Evolutionary conservation across 2,797 vertebrate genomes (phyloP).

Genomic region (Gymnodraco acuticeps): DNA sequence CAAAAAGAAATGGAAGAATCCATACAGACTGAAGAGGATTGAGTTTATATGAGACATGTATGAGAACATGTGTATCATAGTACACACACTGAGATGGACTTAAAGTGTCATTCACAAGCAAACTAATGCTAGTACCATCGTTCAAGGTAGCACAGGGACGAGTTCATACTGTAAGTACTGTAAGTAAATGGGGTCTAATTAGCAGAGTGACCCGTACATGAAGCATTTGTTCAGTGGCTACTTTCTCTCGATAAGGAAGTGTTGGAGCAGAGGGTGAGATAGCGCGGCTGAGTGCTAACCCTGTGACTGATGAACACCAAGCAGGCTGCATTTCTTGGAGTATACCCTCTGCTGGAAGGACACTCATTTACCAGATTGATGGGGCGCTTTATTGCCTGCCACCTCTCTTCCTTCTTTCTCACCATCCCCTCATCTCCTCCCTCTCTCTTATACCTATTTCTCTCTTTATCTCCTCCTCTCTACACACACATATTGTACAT

Average conservation of each 20-base stretch:
- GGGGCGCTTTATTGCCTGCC: constrained; percentile 79
- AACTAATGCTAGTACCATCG: constrained; percentile 5
- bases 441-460: constrained; percentile 62
- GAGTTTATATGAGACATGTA: background rate
- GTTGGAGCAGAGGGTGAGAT: constrained; percentile 43
- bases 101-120: background rate
- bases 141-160: constrained; percentile 7
- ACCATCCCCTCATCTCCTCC: constrained; percentile 60
- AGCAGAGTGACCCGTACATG: constrained; percentile 36
- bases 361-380: constrained; percentile 83
- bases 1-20: background rate
- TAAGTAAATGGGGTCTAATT: constrained; percentile 50
- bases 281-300: constrained; percentile 48
- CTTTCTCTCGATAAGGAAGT: constrained; percentile 42
- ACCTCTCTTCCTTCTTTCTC: constrained; percentile 64
- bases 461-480: constrained; percentile 61
- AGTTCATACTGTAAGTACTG: constrained; percentile 30
- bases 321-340: constrained; percentile 58
- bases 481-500: constrained; percentile 51
- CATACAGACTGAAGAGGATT: background rate
- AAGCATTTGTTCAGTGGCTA: constrained; percentile 46
- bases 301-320: constrained; percentile 71
- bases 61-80: constrained; percentile 3
- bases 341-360: constrained; percentile 73
- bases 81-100: constrained; percentile 20